Conservation (phyloP, 2,888 invertebrate genomes). For the Hyposoter dolosus region DNA sequence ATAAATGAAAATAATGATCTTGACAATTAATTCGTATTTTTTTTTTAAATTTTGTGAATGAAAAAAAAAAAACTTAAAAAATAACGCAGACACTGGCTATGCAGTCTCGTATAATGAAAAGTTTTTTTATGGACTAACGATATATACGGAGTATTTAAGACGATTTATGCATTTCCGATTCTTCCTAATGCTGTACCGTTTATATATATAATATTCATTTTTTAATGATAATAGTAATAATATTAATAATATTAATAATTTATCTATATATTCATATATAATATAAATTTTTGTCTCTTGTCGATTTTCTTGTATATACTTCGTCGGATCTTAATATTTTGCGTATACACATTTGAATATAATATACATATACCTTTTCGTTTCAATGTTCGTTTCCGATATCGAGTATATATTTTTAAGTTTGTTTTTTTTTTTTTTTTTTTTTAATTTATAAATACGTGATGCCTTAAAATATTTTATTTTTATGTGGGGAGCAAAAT, state of each 20-base stretch:
- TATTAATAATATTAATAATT: slow-evolving; percentile 48
- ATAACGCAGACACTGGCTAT: neutral
- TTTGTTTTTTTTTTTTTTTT: too few relatives aligned
- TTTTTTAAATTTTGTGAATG: neutral
- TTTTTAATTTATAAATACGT: slow-evolving; percentile 44
- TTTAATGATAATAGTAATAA: slow-evolving; percentile 29
- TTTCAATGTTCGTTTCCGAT: slow-evolving; percentile 53
- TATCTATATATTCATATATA: slow-evolving; percentile 46
- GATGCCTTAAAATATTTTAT: slow-evolving; percentile 60
- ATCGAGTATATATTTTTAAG: slow-evolving; percentile 12
- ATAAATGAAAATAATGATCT: slow-evolving; percentile 3
- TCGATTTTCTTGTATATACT: slow-evolving; percentile 57
- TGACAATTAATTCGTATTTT: slow-evolving; percentile 9
- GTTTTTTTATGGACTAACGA: neutral
- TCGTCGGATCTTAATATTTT: slow-evolving; percentile 59
- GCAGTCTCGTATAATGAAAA: slow-evolving; percentile 44
- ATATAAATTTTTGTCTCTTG: slow-evolving; percentile 55
- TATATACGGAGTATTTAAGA: slow-evolving; percentile 41
- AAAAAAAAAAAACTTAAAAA: slow-evolving; percentile 11
- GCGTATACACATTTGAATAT: slow-evolving; percentile 55
- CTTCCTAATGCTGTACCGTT: slow-evolving; percentile 37
- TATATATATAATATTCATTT: slow-evolving; percentile 43
- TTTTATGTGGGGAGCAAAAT: slow-evolving; percentile 77
- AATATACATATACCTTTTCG: slow-evolving; percentile 61
- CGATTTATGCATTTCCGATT: slow-evolving; percentile 48